Percentiles rank a stretch among this genome's conserved stretches.
Conservation (phyloP, 2,888 invertebrate genomes). For the Rotaria sp. region DNA sequence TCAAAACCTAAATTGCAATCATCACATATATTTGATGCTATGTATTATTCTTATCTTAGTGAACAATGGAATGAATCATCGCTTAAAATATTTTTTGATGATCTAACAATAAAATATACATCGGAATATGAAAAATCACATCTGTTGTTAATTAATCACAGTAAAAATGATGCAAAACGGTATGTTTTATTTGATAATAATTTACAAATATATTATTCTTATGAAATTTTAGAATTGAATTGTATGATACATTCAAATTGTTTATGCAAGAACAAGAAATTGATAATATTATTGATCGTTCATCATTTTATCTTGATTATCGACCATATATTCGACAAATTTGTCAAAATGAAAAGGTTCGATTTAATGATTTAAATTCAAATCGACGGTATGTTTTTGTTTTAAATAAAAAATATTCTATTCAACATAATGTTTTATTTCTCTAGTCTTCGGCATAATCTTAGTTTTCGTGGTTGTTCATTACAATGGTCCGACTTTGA, state of each 20-base stretch:
- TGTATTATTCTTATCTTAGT: neutral
- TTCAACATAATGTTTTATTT: neutral
- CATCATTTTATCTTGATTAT: neutral
- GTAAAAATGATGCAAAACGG: neutral
- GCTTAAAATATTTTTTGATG: neutral
- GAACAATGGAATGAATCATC: neutral
- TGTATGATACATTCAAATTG: slow-evolving; percentile 27
- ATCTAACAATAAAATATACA: neutral
- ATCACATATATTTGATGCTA: neutral
- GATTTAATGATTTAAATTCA: neutral
- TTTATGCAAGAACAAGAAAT: slow-evolving; percentile 12
- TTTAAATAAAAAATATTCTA: neutral
- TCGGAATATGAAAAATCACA: neutral
- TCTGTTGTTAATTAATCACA: neutral
- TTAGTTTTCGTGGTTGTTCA: slow-evolving; percentile 6
- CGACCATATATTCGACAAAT: slow-evolving; percentile 8
- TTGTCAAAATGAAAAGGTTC: neutral
- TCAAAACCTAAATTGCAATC: neutral
- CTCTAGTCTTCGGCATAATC: neutral
- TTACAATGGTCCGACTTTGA: neutral
- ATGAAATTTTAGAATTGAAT: neutral
- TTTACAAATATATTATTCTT: neutral
- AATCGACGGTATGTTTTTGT: neutral
- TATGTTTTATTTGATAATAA: neutral
- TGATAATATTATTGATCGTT: neutral